These are phyloP conservation scores for Hipposideros larvatus DNA, from an alignment of 2,797 vertebrate genomes.

Conservation along the genomic window DNA sequence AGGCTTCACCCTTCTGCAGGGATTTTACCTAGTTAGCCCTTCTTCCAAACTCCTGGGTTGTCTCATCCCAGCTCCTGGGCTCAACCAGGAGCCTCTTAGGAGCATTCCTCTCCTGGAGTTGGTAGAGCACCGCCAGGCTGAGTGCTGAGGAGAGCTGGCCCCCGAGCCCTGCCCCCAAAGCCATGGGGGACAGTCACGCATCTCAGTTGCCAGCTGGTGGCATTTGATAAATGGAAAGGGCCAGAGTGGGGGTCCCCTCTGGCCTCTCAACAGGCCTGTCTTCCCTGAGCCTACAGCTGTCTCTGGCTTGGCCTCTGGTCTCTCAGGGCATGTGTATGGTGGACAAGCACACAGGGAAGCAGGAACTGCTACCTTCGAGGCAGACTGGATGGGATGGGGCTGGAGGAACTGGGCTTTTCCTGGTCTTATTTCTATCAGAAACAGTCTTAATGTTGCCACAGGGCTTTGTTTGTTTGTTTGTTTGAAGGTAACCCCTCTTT, in stretches of 20 bases:
- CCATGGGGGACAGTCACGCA: not conserved
- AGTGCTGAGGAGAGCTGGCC: not conserved
- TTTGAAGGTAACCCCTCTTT: constrained; percentile 23
- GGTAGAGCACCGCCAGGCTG: not conserved
- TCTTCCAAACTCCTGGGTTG: not conserved
- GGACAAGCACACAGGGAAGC: not conserved
- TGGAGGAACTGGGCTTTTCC: not conserved
- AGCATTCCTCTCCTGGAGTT: not conserved
- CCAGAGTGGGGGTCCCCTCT: not conserved
- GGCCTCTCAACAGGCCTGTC: not conserved
- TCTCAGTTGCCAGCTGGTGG: not conserved
- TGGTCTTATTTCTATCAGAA: not conserved
- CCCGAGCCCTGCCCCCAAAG: not conserved
- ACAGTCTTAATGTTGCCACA: not conserved
- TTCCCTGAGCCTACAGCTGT: not conserved
- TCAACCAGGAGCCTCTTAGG: not conserved
- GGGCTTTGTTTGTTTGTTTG: not conserved
- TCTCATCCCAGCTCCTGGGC: not conserved
- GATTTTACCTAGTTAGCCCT: not conserved
- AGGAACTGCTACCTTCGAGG: not conserved
- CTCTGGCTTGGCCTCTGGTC: not conserved
- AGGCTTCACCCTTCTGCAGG: not conserved
- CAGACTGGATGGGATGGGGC: not conserved
- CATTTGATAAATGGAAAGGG: constrained; percentile 2
- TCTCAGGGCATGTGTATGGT: not conserved